A percentile compares a stretch with the other conserved stretches of the same genome.
phyloP scores from a whole-genome alignment of 1,140 invertebrate genomes.

The Gonioctena quinquepunctata region DNA sequence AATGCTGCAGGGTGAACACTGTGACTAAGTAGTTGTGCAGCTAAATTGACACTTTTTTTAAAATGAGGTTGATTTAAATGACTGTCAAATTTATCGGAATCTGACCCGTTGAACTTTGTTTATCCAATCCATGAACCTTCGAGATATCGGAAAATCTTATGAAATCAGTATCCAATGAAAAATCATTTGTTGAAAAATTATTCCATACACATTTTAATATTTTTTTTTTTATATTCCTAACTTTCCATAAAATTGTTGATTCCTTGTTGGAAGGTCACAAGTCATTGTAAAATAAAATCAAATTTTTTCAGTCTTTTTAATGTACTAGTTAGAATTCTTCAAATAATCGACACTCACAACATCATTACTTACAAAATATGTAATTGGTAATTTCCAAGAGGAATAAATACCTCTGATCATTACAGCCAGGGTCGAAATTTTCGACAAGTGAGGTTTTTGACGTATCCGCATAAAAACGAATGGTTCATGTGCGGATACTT shows the following conservation, averaged over 20 bases:
- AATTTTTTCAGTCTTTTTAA: background rate
- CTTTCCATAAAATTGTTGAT: background rate
- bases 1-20: too few species aligned
- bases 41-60: background rate
- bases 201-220: background rate
- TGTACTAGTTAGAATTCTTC: background rate
- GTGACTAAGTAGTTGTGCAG: too few species aligned
- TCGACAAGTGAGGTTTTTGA: too few species aligned
- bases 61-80: background rate
- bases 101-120: background rate
- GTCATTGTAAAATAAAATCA: background rate
- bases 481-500: too few species aligned
- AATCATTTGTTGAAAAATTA: background rate
- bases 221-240: background rate
- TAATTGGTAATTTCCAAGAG: background rate
- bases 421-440: background rate
- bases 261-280: constrained; percentile 1
- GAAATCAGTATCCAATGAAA: background rate
- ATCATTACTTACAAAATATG: background rate
- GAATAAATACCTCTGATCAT: background rate
- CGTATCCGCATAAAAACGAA: too few species aligned
- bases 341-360: background rate
- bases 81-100: background rate
- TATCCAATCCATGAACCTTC: constrained; percentile 2
- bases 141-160: background rate